These are phyloP conservation scores for Drosophila prosaltans DNA, from an alignment of 1,140 invertebrate species.

Conservation along the genomic window DNA sequence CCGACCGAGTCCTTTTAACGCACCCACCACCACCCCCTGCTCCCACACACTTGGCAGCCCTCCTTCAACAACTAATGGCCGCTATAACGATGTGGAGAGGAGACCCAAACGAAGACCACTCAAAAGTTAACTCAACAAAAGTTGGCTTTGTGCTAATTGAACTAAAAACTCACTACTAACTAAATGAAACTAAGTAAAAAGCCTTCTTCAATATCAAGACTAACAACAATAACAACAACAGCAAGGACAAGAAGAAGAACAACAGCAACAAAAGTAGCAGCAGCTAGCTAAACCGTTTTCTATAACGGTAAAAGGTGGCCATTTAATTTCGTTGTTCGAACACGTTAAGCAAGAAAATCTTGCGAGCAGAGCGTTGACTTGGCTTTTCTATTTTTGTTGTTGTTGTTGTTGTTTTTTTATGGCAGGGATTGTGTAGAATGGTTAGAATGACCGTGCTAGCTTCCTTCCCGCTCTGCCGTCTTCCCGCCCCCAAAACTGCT, in stretches of 20 bases:
- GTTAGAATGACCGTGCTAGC: conserved; percentile 28
- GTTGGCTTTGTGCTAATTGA: conserved; percentile 71
- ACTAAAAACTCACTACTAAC: conserved; percentile 61
- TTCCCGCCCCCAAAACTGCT: conserved; percentile 7
- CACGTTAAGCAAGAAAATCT: conserved; percentile 48
- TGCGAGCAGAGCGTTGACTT: conserved; percentile 38
- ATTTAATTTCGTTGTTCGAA: conserved; percentile 71
- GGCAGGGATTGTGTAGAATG: conserved; percentile 33
- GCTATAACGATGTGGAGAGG: conserved; percentile 72
- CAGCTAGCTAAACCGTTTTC: conserved; percentile 7
- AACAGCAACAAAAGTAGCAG: conserved; percentile 9
- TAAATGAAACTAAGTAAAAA: conserved; percentile 71
- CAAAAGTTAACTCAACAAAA: conserved; percentile 52
- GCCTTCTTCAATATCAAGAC: conserved; percentile 63
- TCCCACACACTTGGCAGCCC: no score
- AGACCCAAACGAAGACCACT: conserved; percentile 48
- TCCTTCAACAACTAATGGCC: conserved; percentile 44
- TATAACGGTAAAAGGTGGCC: conserved; percentile 60
- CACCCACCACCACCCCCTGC: no score
- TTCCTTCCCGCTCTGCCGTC: background rate
- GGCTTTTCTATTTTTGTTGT: conserved; percentile 28
- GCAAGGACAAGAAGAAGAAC: conserved; percentile 29
- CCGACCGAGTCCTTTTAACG: background rate
- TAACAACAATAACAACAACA: conserved; percentile 15
- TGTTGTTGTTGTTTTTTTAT: conserved; percentile 32